Conservation (phyloP, 2,113 vertebrate species). For the Terrapene triunguis region DNA sequence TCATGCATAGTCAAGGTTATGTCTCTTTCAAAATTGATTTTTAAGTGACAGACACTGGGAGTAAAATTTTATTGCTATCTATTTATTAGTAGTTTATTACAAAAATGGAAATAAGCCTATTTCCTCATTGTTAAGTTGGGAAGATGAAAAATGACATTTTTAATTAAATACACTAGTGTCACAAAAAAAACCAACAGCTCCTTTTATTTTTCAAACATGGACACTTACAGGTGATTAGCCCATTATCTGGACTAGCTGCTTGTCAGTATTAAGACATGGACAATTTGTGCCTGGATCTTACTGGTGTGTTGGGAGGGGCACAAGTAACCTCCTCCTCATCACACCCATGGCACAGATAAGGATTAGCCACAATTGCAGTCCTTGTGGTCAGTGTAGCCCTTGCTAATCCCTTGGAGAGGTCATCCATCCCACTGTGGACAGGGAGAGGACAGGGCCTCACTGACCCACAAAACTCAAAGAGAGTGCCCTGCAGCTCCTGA, state of each 20-base stretch:
- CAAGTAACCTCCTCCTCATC: background rate
- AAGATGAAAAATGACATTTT: background rate
- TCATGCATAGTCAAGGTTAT: background rate
- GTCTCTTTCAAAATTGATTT: background rate
- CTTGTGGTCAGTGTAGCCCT: background rate
- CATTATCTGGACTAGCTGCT: background rate
- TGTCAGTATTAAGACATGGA: background rate
- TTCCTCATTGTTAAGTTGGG: background rate
- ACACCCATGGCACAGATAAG: background rate
- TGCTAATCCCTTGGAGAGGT: background rate
- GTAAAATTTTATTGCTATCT: background rate
- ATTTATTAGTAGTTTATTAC: background rate
- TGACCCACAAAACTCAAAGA: background rate
- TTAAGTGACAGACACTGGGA: background rate
- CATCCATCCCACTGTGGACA: accelerated
- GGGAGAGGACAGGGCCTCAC: background rate
- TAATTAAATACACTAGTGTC: background rate
- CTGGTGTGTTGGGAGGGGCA: background rate
- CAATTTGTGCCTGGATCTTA: background rate
- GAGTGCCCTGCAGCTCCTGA: background rate
- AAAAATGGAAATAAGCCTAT: background rate
- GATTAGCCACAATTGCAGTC: background rate
- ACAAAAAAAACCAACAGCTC: background rate
- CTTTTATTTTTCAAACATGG: background rate
- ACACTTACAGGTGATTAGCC: background rate